Evolutionary conservation across 2,113 vertebrate genomes (phyloP).

Genomic region (Passer montanus): DNA sequence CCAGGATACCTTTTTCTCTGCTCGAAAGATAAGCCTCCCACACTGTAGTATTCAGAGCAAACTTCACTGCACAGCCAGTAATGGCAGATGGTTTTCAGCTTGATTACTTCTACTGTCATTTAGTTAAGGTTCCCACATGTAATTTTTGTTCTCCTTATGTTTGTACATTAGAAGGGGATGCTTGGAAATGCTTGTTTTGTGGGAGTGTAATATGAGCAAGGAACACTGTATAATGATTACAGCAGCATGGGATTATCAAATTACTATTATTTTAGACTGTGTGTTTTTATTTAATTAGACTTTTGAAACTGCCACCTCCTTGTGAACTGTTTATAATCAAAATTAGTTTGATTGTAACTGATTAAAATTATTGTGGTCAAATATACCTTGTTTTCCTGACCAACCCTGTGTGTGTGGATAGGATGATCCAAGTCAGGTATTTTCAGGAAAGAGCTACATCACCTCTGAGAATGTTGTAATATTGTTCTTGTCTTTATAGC

Average conservation of each 20-base stretch:
- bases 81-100: conserved; percentile 40
- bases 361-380: not conserved
- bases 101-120: conserved; percentile 27
- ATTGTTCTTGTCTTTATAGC: not conserved
- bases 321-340: not conserved
- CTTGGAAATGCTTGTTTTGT: not conserved
- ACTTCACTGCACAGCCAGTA: not conserved
- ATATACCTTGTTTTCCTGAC: not conserved
- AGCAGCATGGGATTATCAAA: not conserved
- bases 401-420: fast-evolving
- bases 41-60: not conserved
- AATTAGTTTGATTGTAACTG: not conserved
- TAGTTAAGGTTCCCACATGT: not conserved
- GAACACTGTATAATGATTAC: not conserved
- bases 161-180: not conserved
- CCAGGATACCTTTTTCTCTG: not conserved
- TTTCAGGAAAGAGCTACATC: not conserved
- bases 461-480: not conserved
- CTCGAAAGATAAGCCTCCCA: not conserved
- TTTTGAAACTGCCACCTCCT: not conserved
- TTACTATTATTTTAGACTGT: not conserved
- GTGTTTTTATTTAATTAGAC: not conserved
- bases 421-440: not conserved
- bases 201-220: not conserved
- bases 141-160: conserved; percentile 26